These are phyloP conservation scores for Deilephila porcellus DNA, from an alignment of 2,888 invertebrate genomes.

Conservation along the genomic window DNA sequence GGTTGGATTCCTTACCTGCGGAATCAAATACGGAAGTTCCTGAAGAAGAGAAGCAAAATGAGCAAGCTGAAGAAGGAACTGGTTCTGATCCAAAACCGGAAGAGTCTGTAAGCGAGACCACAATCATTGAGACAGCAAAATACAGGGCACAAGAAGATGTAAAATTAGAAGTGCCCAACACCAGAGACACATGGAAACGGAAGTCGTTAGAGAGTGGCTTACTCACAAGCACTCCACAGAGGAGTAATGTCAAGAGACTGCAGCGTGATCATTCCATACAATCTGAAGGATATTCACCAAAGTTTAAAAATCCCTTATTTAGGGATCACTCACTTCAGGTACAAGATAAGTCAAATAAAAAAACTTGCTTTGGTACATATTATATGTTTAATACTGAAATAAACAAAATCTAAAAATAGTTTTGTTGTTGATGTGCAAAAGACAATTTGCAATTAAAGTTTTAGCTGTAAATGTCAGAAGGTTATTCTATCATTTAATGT, in stretches of 20 bases:
- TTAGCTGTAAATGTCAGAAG: too few relatives aligned
- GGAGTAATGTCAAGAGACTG: conserved; percentile 61
- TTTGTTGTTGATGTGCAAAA: too few relatives aligned
- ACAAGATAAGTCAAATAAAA: conserved; percentile 31
- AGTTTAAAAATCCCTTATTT: conserved; percentile 75
- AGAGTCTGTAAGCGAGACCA: conserved; percentile 67
- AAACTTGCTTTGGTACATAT: neutral
- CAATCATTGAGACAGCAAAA: conserved; percentile 63
- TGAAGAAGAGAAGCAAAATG: conserved; percentile 47
- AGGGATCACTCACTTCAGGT: conserved; percentile 82
- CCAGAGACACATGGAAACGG: conserved; percentile 69
- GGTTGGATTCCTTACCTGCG: conserved; percentile 89
- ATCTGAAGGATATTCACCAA: conserved; percentile 76
- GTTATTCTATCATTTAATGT: too few relatives aligned
- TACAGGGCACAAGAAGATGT: conserved; percentile 55
- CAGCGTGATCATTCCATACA: conserved; percentile 79
- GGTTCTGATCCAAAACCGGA: conserved; percentile 70
- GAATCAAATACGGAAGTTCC: conserved; percentile 52
- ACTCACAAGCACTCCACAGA: conserved; percentile 60
- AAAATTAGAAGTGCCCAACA: conserved; percentile 65
- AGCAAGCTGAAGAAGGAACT: conserved; percentile 46
- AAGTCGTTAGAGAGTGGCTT: conserved; percentile 74
- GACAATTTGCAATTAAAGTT: too few relatives aligned
- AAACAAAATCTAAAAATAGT: too few relatives aligned
- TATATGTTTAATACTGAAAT: too few relatives aligned